Conservation (phyloP, 2,797 vertebrate genomes). For the Naso thynnoides region DNA sequence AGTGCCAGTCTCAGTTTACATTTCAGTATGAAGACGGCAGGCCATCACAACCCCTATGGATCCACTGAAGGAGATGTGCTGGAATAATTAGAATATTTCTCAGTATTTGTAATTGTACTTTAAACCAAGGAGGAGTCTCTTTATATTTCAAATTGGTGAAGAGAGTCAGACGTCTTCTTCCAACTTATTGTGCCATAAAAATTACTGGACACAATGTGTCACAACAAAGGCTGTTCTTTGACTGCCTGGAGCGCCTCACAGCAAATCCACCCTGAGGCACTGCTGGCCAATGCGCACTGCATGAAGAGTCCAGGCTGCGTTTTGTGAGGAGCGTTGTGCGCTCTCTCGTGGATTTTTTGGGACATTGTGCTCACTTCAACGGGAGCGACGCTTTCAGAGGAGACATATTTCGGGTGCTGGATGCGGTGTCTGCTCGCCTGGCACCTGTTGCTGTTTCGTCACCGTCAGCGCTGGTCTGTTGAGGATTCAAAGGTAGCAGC, state of each 20-base stretch:
- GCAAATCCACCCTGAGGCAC: too few relatives aligned
- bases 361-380: constrained; percentile 27
- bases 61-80: neutral
- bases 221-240: neutral
- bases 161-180: neutral
- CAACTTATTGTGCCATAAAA: neutral
- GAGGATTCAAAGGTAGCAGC: constrained; percentile 45
- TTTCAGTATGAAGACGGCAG: neutral
- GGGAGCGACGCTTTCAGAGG: constrained; percentile 20
- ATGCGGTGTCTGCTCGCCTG: constrained; percentile 19
- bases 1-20: neutral
- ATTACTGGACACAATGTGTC: neutral
- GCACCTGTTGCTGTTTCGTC: constrained; percentile 70
- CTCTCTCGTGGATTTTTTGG: constrained; percentile 62
- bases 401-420: constrained; percentile 28
- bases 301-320: constrained; percentile 14
- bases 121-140: too few relatives aligned
- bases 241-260: neutral
- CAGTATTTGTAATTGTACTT: too few relatives aligned
- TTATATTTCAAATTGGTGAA: neutral
- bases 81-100: too few relatives aligned
- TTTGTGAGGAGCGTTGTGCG: constrained; percentile 45
- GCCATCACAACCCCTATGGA: neutral
- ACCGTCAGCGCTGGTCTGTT: neutral
- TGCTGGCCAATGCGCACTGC: constrained; percentile 20